Conservation (phyloP, 2,113 vertebrate species). For the Mastomys natalensis region DNA sequence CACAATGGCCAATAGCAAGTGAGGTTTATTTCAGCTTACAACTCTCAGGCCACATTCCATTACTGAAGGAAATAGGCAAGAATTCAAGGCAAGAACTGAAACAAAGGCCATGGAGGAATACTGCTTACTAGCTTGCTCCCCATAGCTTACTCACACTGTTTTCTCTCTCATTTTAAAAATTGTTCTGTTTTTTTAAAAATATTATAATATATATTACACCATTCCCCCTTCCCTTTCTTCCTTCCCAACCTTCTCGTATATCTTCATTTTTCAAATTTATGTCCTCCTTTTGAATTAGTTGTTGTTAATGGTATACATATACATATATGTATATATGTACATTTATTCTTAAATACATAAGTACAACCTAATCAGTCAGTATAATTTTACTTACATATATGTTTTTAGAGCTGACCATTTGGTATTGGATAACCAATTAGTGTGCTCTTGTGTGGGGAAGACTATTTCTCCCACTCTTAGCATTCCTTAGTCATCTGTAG, state of each 20-base stretch:
- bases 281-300: background rate
- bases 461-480: background rate
- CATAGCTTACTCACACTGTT: background rate
- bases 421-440: background rate
- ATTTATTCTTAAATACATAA: background rate
- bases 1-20: background rate
- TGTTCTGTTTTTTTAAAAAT: background rate
- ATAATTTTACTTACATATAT: background rate
- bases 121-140: background rate
- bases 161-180: background rate
- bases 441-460: background rate
- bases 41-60: background rate
- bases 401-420: background rate
- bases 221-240: background rate
- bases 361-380: background rate
- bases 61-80: background rate
- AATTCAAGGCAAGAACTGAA: background rate
- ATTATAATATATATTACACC: background rate
- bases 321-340: background rate
- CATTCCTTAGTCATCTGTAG: background rate
- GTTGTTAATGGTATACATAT: background rate
- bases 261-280: background rate
- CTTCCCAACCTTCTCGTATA: background rate
- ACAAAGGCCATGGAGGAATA: background rate
- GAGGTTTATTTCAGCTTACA: background rate